Evolutionary conservation across 2,113 vertebrate genomes (phyloP).

Genomic region (Corvus cornix): DNA sequence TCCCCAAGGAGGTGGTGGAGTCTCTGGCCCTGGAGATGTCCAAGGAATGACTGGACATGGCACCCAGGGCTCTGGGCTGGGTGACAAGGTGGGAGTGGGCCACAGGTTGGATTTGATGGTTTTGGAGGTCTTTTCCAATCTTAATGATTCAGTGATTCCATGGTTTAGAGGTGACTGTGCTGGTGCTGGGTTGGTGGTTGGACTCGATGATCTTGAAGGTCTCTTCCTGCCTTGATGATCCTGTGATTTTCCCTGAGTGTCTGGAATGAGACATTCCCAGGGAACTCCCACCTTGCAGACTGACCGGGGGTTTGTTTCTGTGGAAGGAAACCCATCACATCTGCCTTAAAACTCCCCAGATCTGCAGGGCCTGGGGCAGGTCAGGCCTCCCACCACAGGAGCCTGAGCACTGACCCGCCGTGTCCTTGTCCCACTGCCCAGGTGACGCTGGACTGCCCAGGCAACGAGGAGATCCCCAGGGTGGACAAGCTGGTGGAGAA

Average conservation of each 20-base stretch:
- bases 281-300: background rate
- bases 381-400: rapidly evolving
- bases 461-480: constrained; percentile 84
- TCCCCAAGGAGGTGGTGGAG: background rate
- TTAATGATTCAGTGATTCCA: background rate
- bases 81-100: too few relatives aligned
- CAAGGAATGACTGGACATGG: rapidly evolving
- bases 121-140: background rate
- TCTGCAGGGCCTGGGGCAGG: background rate
- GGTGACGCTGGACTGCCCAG: constrained; percentile 93
- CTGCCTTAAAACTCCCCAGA: background rate
- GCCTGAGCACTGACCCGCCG: rapidly evolving
- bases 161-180: background rate
- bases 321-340: background rate
- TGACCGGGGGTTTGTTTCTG: rapidly evolving
- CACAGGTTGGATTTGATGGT: too few relatives aligned
- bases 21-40: background rate
- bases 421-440: background rate
- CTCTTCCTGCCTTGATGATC: background rate
- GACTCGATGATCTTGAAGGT: background rate
- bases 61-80: background rate
- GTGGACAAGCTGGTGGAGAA: constrained; percentile 97
- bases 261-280: background rate
- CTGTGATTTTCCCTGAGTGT: background rate
- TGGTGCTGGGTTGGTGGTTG: background rate